phyloP scores from a whole-genome alignment of 2,113 vertebrate species.

The Hipposideros armiger region DNA sequence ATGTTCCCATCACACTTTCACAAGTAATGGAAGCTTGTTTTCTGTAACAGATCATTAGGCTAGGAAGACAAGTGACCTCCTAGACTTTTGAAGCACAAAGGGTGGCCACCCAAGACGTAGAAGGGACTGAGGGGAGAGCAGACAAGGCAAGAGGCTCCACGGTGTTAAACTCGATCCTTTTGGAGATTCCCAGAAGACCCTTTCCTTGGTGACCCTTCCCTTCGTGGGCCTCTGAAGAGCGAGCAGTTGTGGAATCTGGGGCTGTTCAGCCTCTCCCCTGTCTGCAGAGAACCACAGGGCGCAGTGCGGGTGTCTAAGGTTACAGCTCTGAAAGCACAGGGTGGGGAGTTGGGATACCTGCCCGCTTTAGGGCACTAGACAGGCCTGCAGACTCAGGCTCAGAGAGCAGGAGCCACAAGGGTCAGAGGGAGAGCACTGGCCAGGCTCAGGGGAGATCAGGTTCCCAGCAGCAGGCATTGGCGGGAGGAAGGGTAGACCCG shows the following conservation, averaged over 20 bases:
- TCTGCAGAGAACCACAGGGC: not conserved
- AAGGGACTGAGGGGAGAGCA: slow-evolving; percentile 58
- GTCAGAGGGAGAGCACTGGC: not conserved
- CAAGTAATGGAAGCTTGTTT: slow-evolving; percentile 82
- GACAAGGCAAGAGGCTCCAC: slow-evolving; percentile 15
- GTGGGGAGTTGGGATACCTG: not conserved
- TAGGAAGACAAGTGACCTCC: slow-evolving; percentile 78
- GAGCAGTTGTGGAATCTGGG: not conserved
- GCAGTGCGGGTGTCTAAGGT: not conserved
- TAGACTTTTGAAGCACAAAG: slow-evolving; percentile 58
- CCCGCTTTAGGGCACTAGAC: not conserved
- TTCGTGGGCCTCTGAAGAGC: not conserved
- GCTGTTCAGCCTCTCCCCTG: not conserved
- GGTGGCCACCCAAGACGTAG: slow-evolving; percentile 27
- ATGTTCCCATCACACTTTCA: slow-evolving; percentile 79
- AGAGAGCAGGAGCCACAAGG: not conserved
- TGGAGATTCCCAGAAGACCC: not conserved
- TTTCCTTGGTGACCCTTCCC: not conserved
- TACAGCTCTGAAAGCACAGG: not conserved
- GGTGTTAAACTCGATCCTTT: slow-evolving; percentile 42
- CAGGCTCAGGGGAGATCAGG: not conserved
- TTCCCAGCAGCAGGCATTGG: too few species aligned
- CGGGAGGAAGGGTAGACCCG: accelerated
- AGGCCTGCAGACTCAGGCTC: not conserved
- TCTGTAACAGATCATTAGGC: slow-evolving; percentile 84